Percentiles rank a stretch among this genome's conserved stretches.
These are phyloP conservation scores for Daktulosphaira vitifoliae DNA, from an alignment of 1,140 invertebrate genomes.

Conservation along the genomic window DNA sequence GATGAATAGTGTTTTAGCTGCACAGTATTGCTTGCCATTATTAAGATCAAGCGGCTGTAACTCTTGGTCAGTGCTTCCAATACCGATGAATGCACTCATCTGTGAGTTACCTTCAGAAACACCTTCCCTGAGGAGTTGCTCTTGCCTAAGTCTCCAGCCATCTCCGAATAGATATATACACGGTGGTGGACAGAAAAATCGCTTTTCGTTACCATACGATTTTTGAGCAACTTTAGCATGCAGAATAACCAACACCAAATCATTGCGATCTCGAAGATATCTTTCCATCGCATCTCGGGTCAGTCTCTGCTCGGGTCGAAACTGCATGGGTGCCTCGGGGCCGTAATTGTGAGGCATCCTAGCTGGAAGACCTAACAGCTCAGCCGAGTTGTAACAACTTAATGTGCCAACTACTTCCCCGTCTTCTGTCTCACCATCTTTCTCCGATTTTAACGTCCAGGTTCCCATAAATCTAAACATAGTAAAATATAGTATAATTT, in stretches of 20 bases:
- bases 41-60: conserved; percentile 98
- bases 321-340: conserved; percentile 60
- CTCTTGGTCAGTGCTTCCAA: conserved; percentile 96
- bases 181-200: conserved; percentile 98
- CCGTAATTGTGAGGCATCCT: conserved; percentile 68
- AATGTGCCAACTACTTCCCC: conserved; percentile 20
- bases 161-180: conserved; percentile 97
- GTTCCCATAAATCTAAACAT: conserved; percentile 29
- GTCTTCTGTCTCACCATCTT: conserved; percentile 27
- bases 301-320: conserved; percentile 67
- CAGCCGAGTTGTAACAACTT: conserved; percentile 22
- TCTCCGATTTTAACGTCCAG: conserved; percentile 30
- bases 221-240: conserved; percentile 99
- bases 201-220: conserved; percentile 98
- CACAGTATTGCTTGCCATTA: conserved; percentile 83
- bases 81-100: conserved; percentile 96
- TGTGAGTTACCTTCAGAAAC: conserved; percentile 83
- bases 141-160: conserved; percentile 89
- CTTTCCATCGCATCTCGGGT: conserved; percentile 92
- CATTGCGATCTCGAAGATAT: conserved; percentile 85
- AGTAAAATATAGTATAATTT: too few relatives aligned
- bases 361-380: conserved; percentile 5
- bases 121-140: conserved; percentile 79
- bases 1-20: conserved; percentile 98
- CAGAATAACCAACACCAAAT: conserved; percentile 93